phyloP scores from a whole-genome alignment of 2,888 invertebrate species.

The Unio delphinus region DNA sequence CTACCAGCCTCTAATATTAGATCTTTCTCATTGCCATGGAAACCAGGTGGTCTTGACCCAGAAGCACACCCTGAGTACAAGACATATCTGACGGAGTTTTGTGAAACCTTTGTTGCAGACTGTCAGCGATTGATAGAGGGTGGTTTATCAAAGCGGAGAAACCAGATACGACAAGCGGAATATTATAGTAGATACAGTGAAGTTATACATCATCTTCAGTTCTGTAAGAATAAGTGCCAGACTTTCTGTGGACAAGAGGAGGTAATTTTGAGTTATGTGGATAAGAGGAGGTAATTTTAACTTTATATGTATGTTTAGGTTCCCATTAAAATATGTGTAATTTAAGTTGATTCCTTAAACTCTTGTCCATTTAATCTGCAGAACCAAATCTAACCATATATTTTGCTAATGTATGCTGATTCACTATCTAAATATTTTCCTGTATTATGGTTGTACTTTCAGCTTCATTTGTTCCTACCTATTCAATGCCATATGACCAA shows the following conservation, averaged over 20 bases:
- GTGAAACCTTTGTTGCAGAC: conserved; percentile 45
- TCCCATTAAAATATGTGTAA: too few relatives aligned
- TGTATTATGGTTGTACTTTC: too few relatives aligned
- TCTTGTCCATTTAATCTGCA: too few relatives aligned
- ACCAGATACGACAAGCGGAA: conserved; percentile 40
- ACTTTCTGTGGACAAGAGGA: conserved; percentile 63
- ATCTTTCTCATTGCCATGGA: conserved; percentile 39
- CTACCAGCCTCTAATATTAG: conserved; percentile 25
- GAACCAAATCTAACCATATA: too few relatives aligned
- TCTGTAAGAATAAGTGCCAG: conserved; percentile 58
- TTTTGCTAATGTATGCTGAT: too few relatives aligned
- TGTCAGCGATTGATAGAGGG: conserved; percentile 41
- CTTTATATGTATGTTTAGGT: not conserved
- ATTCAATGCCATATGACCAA: too few relatives aligned
- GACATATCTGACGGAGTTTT: conserved; percentile 53
- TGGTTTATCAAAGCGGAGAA: conserved; percentile 32
- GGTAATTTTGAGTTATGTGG: conserved; percentile 26
- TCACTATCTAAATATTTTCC: too few relatives aligned
- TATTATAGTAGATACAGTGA: conserved; percentile 60
- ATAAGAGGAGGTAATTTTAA: conserved; percentile 28
- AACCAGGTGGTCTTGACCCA: conserved; percentile 50
- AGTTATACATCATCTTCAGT: conserved; percentile 62
- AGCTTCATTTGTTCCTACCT: too few relatives aligned
- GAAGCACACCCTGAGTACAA: conserved; percentile 37
- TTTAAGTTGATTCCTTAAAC: too few relatives aligned